A percentile compares a stretch with the other conserved stretches of the same genome.
Evolutionary conservation across 64 coral and sea anemone genomes (phyloP).

Genomic region (Orbicella faveolata): DNA sequence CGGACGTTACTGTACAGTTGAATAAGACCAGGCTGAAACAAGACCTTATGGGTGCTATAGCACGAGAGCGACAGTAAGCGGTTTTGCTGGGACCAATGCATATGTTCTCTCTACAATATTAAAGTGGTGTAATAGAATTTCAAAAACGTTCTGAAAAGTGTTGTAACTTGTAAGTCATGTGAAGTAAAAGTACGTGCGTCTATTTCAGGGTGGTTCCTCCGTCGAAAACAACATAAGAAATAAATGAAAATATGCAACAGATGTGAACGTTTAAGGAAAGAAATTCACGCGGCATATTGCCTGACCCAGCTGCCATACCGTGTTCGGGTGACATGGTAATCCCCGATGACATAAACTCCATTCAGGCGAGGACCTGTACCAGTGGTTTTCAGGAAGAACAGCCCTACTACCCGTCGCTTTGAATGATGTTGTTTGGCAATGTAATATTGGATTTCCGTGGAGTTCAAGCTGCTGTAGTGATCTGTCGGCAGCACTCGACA

Average conservation of each 20-base stretch:
- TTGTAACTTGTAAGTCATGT: neutral
- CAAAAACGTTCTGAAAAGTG: too few species aligned
- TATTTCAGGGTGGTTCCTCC: neutral
- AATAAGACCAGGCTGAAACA: too few species aligned
- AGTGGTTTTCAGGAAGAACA: neutral
- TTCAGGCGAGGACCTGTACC: neutral
- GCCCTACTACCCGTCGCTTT: neutral
- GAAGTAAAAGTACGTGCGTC: neutral
- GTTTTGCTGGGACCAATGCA: too few species aligned
- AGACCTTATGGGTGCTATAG: too few species aligned
- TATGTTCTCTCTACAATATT: too few species aligned
- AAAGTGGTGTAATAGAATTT: too few species aligned
- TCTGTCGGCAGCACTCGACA: too few species aligned
- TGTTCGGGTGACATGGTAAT: neutral
- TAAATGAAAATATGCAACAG: neutral
- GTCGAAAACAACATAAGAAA: neutral
- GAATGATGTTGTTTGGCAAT: neutral
- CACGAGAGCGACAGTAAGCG: too few species aligned
- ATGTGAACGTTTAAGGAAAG: neutral
- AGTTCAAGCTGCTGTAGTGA: neutral
- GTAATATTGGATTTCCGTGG: neutral
- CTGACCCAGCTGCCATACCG: neutral
- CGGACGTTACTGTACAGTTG: too few species aligned
- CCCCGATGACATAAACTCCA: neutral
- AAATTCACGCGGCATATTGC: neutral